Conservation (phyloP, 2,888 invertebrate genomes). For the Heliconius hortense region DNA sequence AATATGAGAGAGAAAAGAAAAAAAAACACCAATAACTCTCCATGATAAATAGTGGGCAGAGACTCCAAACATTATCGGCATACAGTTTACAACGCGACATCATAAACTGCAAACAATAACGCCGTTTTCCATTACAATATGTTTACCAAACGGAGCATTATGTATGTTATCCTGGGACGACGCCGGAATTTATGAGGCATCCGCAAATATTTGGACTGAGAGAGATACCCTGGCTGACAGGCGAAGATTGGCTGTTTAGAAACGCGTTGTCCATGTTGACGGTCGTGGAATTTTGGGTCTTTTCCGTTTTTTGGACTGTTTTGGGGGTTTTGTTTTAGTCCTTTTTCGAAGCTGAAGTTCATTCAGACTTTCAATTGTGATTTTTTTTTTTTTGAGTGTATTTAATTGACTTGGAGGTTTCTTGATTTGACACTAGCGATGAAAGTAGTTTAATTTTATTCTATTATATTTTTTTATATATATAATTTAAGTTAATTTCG, state of each 20-base stretch:
- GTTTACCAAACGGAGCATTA: constrained; percentile 81
- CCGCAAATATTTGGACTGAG: constrained; percentile 79
- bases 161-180: constrained; percentile 79
- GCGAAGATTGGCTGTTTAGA: constrained; percentile 71
- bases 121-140: constrained; percentile 82
- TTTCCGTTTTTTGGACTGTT: background rate
- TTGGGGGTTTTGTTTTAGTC: background rate
- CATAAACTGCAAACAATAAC: constrained; percentile 81
- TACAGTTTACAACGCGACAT: constrained; percentile 75
- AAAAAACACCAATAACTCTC: constrained; percentile 1
- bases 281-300: background rate
- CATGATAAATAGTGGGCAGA: constrained; percentile 47
- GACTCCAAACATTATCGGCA: constrained; percentile 23
- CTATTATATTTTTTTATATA: too few relatives aligned
- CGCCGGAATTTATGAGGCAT: constrained; percentile 78
- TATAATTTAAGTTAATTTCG: too few relatives aligned
- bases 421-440: background rate
- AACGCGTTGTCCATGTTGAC: constrained; percentile 1
- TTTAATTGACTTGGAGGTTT: background rate
- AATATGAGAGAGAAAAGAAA: background rate
- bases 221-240: constrained; percentile 74
- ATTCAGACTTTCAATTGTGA: background rate
- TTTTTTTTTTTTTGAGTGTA: background rate
- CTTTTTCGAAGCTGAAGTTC: background rate
- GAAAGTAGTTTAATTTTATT: too few relatives aligned